Evolutionary conservation across 2,888 invertebrate species (phyloP).

Genomic region (Lasioglossum lativentre): DNA sequence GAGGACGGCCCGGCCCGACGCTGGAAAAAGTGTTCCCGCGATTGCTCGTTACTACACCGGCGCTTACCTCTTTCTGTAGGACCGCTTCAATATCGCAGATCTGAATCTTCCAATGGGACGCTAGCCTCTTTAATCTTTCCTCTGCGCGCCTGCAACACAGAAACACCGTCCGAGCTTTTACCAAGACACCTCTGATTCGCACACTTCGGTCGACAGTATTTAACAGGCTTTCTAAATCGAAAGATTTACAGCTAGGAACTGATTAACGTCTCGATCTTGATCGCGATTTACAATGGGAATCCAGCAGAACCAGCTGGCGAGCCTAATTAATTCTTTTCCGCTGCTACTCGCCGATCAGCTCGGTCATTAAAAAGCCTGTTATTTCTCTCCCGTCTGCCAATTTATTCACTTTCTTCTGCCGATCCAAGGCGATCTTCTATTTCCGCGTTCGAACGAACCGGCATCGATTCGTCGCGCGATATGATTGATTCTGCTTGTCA

Average conservation of each 20-base stretch:
- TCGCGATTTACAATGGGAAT: not conserved
- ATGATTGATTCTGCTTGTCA: not conserved
- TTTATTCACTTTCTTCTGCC: not conserved
- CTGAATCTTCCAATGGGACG: constrained; percentile 96
- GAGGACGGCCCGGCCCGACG: constrained; percentile 14
- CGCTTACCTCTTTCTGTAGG: constrained; percentile 81
- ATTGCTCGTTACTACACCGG: constrained; percentile 10
- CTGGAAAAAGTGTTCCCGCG: constrained; percentile 34
- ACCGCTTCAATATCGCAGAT: constrained; percentile 86
- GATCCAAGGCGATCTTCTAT: not conserved
- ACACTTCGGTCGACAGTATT: not conserved
- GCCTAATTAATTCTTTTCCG: constrained; percentile 5
- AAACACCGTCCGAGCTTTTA: not conserved
- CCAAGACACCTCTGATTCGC: not conserved
- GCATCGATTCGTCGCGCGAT: not conserved
- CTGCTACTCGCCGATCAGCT: not conserved
- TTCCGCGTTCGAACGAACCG: not conserved
- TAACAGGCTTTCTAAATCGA: not conserved
- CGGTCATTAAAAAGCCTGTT: not conserved
- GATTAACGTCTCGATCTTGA: not conserved
- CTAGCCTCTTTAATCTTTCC: constrained; percentile 95
- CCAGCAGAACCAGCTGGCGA: not conserved
- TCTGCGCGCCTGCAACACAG: constrained; percentile 85
- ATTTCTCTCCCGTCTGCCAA: not conserved
- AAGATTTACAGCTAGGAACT: not conserved